phyloP scores from a whole-genome alignment of 2,888 invertebrate genomes.

The Lasioglossum vierecki region DNA sequence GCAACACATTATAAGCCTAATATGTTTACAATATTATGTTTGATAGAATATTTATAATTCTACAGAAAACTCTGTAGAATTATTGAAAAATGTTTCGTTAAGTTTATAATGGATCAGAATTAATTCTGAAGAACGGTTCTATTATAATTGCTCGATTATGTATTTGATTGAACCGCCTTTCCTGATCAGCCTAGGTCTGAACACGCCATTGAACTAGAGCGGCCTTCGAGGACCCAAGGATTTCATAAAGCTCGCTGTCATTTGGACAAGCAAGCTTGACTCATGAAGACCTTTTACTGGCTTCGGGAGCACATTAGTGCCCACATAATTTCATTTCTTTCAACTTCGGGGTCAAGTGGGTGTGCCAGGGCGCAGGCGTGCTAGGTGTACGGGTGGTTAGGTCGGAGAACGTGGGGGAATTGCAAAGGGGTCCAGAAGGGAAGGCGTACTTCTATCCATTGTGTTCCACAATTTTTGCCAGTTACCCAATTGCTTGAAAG shows the following conservation, averaged over 20 bases:
- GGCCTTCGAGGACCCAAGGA: neutral
- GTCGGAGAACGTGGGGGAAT: constrained; percentile 52
- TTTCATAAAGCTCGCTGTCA: constrained; percentile 4
- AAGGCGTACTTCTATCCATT: constrained; percentile 77
- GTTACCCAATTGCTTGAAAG: constrained; percentile 79
- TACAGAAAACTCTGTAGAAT: neutral
- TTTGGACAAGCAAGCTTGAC: constrained; percentile 12
- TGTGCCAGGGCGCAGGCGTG: constrained; percentile 75
- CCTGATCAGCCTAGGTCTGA: neutral
- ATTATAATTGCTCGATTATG: neutral
- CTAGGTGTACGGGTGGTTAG: constrained; percentile 47
- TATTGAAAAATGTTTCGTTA: neutral
- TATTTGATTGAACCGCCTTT: neutral
- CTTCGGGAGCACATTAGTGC: constrained; percentile 70
- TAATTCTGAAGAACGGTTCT: no score
- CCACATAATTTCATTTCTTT: constrained; percentile 78
- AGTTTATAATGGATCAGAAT: neutral
- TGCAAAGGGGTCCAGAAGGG: constrained; percentile 48
- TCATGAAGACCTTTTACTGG: constrained; percentile 43
- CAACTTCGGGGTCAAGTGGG: constrained; percentile 76
- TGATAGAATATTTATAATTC: no score
- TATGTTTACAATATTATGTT: neutral
- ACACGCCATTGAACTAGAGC: neutral
- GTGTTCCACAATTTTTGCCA: constrained; percentile 75
- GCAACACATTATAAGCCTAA: no score